Conservation (phyloP, 1,140 invertebrate genomes). For the Drosophila parvula region DNA sequence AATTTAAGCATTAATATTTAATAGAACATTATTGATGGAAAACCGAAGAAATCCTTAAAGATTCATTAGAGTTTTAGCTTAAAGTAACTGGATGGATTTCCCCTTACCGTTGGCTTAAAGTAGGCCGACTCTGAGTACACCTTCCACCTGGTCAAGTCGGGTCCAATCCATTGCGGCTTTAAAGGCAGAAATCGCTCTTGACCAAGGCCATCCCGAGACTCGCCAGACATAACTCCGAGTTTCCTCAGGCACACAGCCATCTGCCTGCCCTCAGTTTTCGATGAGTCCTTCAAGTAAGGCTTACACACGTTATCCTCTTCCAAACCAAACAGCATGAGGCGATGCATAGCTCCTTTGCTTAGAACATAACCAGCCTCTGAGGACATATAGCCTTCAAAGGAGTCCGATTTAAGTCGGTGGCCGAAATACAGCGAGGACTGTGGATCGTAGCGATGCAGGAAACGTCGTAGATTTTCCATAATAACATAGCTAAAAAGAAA, state of each 20-base stretch:
- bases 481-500: neutral
- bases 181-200: no score
- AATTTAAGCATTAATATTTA: conserved; percentile 9
- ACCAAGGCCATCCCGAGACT: no score
- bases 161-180: neutral
- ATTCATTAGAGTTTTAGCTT: neutral
- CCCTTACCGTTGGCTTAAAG: neutral
- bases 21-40: neutral
- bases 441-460: neutral
- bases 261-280: neutral
- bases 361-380: neutral
- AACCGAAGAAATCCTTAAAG: neutral
- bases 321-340: neutral
- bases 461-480: neutral
- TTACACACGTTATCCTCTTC: neutral
- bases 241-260: neutral
- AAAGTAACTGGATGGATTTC: neutral
- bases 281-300: neutral
- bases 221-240: no score
- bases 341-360: neutral
- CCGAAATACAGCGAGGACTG: neutral
- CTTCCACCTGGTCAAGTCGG: neutral
- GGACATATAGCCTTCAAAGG: neutral
- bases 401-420: neutral
- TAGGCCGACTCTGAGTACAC: neutral